Evolutionary conservation across 2,888 invertebrate species (phyloP).

Genomic region (Unio pictorum): DNA sequence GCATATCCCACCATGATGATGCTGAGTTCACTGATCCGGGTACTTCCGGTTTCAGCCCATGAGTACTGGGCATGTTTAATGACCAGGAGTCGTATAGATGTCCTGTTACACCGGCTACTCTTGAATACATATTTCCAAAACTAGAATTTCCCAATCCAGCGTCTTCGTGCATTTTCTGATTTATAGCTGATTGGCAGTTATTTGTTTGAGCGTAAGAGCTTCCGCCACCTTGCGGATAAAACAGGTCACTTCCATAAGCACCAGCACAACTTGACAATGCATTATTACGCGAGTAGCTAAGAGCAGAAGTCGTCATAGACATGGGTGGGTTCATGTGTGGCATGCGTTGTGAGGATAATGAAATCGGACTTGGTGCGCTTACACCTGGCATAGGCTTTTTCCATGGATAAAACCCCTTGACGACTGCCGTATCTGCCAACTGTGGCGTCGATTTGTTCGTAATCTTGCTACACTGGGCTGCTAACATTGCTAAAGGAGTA

Average conservation of each 20-base stretch:
- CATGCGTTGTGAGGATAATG: slow-evolving; percentile 49
- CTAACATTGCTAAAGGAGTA: slow-evolving; percentile 96
- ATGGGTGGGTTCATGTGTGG: slow-evolving; percentile 44
- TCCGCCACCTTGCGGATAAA: slow-evolving; percentile 81
- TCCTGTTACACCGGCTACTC: slow-evolving; percentile 72
- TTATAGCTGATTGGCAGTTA: slow-evolving; percentile 52
- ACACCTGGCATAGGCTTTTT: slow-evolving; percentile 46
- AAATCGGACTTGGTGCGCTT: slow-evolving; percentile 46
- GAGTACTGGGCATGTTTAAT: slow-evolving; percentile 80
- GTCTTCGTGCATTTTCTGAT: slow-evolving; percentile 60
- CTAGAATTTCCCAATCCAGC: slow-evolving; percentile 37
- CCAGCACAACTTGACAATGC: slow-evolving; percentile 35
- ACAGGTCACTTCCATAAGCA: slow-evolving; percentile 77
- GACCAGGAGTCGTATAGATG: slow-evolving; percentile 97
- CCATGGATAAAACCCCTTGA: slow-evolving; percentile 75
- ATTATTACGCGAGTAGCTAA: slow-evolving; percentile 45
- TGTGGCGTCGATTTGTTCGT: slow-evolving; percentile 95
- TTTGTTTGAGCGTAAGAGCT: slow-evolving; percentile 72
- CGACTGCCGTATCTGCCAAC: slow-evolving; percentile 93
- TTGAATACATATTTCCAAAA: slow-evolving; percentile 80
- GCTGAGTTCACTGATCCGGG: slow-evolving; percentile 75
- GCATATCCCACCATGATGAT: slow-evolving; percentile 89
- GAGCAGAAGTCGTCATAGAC: slow-evolving; percentile 43
- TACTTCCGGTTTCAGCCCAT: slow-evolving; percentile 85
- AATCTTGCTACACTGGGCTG: slow-evolving; percentile 97